Conservation (phyloP, 30 jellyfish, hydroid and myxozoan genomes). For the Aurelia sp. region DNA sequence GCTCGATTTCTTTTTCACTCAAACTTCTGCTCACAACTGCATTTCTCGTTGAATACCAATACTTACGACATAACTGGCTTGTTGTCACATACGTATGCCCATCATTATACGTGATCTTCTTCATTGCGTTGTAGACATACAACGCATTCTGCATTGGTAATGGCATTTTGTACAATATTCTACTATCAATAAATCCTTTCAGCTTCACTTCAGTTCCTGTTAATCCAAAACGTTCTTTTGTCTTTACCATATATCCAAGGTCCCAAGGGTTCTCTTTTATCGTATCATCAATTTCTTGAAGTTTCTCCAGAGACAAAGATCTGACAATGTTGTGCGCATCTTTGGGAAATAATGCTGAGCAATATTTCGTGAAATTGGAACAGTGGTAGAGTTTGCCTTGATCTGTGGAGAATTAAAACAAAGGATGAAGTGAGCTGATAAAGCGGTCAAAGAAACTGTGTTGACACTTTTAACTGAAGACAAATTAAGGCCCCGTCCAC, state of each 20-base stretch:
- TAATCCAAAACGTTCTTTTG: not conserved
- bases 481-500: no score
- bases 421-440: no score
- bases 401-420: not conserved
- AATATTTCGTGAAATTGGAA: not conserved
- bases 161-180: slow-evolving; percentile 9
- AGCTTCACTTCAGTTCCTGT: slow-evolving; percentile 29
- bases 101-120: slow-evolving; percentile 3
- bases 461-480: no score
- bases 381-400: slow-evolving; percentile 34
- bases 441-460: no score
- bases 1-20: not conserved
- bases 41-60: slow-evolving; percentile 7
- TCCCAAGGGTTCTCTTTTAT: slow-evolving; percentile 18
- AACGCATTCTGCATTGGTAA: slow-evolving; percentile 27
- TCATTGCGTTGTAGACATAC: slow-evolving; percentile 35
- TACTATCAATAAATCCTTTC: slow-evolving; percentile 26
- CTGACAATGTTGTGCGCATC: not conserved
- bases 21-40: not conserved
- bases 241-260: slow-evolving; percentile 24
- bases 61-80: not conserved
- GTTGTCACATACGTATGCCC: slow-evolving; percentile 28
- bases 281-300: slow-evolving; percentile 2
- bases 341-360: slow-evolving; percentile 37
- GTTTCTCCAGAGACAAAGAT: not conserved